These are phyloP conservation scores for Argynnis bischoffii DNA, from an alignment of 2,888 invertebrate species.

Conservation along the genomic window DNA sequence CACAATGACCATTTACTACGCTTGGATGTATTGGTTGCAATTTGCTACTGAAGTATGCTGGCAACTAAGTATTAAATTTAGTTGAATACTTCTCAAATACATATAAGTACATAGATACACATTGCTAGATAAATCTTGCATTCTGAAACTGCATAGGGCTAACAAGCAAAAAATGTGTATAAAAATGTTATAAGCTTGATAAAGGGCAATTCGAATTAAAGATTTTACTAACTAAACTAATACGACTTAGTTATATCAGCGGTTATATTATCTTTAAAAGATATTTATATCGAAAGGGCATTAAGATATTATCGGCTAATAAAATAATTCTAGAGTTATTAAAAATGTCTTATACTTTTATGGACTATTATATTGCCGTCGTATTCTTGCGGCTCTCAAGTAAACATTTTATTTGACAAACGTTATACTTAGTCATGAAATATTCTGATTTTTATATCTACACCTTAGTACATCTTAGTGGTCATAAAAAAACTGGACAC, in stretches of 20 bases:
- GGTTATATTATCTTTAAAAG: slow-evolving; percentile 47
- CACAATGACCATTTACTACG: slow-evolving; percentile 38
- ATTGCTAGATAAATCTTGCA: slow-evolving; percentile 28
- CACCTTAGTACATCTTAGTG: slow-evolving; percentile 64
- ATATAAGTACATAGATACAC: slow-evolving; percentile 28
- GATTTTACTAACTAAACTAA: slow-evolving; percentile 48
- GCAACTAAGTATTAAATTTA: slow-evolving; percentile 32
- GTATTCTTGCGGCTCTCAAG: slow-evolving; percentile 2
- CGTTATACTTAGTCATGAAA: not conserved
- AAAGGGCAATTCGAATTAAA: not conserved
- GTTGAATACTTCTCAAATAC: slow-evolving; percentile 28
- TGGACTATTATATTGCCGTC: slow-evolving; percentile 44
- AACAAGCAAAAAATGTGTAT: slow-evolving; percentile 23
- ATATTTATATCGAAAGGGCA: slow-evolving; percentile 49
- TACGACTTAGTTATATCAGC: slow-evolving; percentile 51
- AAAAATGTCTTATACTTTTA: slow-evolving; percentile 52
- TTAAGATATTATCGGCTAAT: slow-evolving; percentile 55
- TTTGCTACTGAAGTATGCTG: slow-evolving; percentile 36
- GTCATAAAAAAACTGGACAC: slow-evolving; percentile 76
- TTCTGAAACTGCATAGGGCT: slow-evolving; percentile 22
- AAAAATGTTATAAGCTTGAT: slow-evolving; percentile 32
- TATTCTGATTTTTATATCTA: slow-evolving; percentile 19
- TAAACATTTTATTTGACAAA: too few relatives aligned
- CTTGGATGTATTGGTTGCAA: slow-evolving; percentile 33
- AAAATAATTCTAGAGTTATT: slow-evolving; percentile 59